Conservation (phyloP, 2,888 invertebrate species). For the Heliconius hortense region DNA sequence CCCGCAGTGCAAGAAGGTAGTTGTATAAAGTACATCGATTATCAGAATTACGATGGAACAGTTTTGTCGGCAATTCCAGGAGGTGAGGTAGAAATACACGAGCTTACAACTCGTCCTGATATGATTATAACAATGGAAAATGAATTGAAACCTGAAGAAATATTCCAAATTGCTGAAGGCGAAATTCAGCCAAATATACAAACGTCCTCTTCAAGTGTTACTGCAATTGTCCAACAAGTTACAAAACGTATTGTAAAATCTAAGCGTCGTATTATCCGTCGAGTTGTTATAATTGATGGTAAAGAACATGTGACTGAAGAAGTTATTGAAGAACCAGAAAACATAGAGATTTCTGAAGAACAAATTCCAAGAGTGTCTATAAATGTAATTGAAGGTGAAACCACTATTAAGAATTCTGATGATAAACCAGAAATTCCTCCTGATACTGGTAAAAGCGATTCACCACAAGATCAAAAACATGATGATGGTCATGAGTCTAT, state of each 20-base stretch:
- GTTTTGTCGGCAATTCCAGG: slow-evolving; percentile 84
- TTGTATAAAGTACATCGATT: slow-evolving; percentile 83
- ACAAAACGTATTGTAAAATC: slow-evolving; percentile 89
- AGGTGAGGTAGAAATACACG: slow-evolving; percentile 84
- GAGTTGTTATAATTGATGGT: slow-evolving; percentile 90
- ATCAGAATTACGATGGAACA: slow-evolving; percentile 84
- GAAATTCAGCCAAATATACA: slow-evolving; percentile 72
- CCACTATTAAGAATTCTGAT: slow-evolving; percentile 58
- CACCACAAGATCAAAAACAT: slow-evolving; percentile 5
- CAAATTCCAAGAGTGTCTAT: slow-evolving; percentile 87
- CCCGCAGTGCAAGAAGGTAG: slow-evolving; percentile 83
- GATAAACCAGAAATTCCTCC: slow-evolving; percentile 46
- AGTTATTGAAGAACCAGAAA: slow-evolving; percentile 91
- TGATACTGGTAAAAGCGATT: slow-evolving; percentile 38
- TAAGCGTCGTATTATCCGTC: slow-evolving; percentile 87
- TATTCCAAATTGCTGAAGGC: slow-evolving; percentile 67
- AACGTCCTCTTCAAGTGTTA: slow-evolving; percentile 87
- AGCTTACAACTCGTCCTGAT: slow-evolving; percentile 84
- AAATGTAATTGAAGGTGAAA: slow-evolving; percentile 82
- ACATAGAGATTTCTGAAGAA: slow-evolving; percentile 87
- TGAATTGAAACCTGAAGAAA: slow-evolving; percentile 78
- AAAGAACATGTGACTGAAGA: slow-evolving; percentile 93
- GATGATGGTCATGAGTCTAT: slow-evolving; percentile 36
- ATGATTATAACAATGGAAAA: slow-evolving; percentile 81
- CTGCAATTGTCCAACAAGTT: slow-evolving; percentile 91